Conservation (phyloP, 1,140 invertebrate species). For the Orius insidiosus region DNA sequence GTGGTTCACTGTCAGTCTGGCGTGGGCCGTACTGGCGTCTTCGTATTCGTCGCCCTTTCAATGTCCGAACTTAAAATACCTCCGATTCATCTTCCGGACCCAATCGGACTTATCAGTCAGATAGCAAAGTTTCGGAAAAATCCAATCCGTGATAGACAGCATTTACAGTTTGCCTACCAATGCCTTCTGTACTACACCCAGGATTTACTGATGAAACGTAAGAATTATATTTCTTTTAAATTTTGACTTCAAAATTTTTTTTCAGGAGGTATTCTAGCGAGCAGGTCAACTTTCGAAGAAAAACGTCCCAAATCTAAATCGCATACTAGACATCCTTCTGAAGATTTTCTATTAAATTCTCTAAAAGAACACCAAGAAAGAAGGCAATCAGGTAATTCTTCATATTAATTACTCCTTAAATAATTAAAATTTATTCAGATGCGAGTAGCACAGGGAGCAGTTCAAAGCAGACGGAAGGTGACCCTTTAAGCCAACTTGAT, state of each 20-base stretch:
- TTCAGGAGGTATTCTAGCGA: slow-evolving; percentile 34
- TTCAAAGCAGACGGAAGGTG: slow-evolving; percentile 20
- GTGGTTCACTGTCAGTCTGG: slow-evolving; percentile 52
- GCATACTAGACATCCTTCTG: slow-evolving; percentile 33
- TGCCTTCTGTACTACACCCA: slow-evolving; percentile 40
- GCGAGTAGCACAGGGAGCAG: slow-evolving; percentile 12
- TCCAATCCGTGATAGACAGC: slow-evolving; percentile 41
- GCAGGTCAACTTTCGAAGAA: slow-evolving; percentile 32
- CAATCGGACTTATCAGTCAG: slow-evolving; percentile 24
- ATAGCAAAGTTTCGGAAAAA: slow-evolving; percentile 33
- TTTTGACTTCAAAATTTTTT: not conserved
- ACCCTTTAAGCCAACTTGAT: slow-evolving; percentile 42
- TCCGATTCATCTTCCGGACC: slow-evolving; percentile 22
- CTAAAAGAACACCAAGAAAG: slow-evolving; percentile 21
- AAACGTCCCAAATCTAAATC: slow-evolving; percentile 26
- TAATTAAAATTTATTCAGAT: slow-evolving; percentile 20
- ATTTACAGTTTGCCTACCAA: slow-evolving; percentile 43
- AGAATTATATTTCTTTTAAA: slow-evolving; percentile 18
- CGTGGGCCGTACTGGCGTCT: slow-evolving; percentile 46
- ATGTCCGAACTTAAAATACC: slow-evolving; percentile 31
- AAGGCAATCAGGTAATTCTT: slow-evolving; percentile 21
- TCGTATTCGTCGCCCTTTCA: slow-evolving; percentile 36
- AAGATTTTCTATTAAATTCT: slow-evolving; percentile 32
- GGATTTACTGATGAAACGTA: slow-evolving; percentile 40
- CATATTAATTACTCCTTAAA: not conserved